Percentiles rank a stretch among this genome's conserved stretches.
Conservation (phyloP, 2,797 vertebrate genomes). For the Macroramphosus scolopax region DNA sequence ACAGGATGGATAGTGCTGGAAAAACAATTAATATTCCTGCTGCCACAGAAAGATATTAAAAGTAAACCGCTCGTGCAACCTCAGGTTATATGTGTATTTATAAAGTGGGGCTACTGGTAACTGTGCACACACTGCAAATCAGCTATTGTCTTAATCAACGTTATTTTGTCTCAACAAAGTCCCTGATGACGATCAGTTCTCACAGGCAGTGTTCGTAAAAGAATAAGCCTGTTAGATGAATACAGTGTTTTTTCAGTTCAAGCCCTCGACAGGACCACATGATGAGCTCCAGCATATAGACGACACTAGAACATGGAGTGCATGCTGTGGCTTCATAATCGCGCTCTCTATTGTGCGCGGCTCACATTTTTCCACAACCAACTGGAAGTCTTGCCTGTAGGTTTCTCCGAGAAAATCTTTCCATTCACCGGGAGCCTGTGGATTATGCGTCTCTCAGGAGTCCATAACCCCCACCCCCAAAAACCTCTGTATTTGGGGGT, state of each 20-base stretch:
- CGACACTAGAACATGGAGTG: conserved; percentile 39
- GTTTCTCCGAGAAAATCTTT: conserved; percentile 46
- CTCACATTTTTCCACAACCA: conserved; percentile 17
- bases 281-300: conserved; percentile 24
- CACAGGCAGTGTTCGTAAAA: not conserved
- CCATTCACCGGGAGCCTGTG: conserved; percentile 30
- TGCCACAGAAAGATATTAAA: too few relatives aligned
- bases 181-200: too few relatives aligned
- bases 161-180: too few relatives aligned
- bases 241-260: conserved; percentile 27
- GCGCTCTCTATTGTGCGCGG: conserved; percentile 10
- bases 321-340: conserved; percentile 34
- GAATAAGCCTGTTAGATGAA: conserved; percentile 17
- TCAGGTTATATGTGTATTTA: too few relatives aligned
- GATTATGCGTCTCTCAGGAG: conserved; percentile 35
- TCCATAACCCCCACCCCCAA: conserved; percentile 2
- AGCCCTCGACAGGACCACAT: conserved; percentile 27
- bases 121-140: too few relatives aligned
- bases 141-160: too few relatives aligned
- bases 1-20: too few relatives aligned
- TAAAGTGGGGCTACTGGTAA: too few relatives aligned
- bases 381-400: conserved; percentile 26
- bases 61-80: too few relatives aligned
- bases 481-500: conserved; percentile 23
- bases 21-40: too few relatives aligned